Conservation (phyloP, 2,113 vertebrate species). For the Hippocampus barbouri region DNA sequence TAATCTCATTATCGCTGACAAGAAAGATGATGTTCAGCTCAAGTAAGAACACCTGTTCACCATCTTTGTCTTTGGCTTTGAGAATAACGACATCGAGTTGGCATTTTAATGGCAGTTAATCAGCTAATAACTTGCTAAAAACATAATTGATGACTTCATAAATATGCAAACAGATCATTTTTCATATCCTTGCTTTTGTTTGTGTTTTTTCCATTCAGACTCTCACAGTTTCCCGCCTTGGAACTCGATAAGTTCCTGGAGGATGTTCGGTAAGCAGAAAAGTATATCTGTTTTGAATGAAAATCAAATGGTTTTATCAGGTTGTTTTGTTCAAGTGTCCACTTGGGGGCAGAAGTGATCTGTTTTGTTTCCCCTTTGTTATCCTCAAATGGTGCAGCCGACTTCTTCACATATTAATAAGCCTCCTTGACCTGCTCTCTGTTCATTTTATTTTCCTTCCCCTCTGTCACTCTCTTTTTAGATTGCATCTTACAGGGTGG, state of each 20-base stretch:
- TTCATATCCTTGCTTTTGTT: background rate
- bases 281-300: background rate
- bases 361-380: background rate
- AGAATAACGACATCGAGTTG: background rate
- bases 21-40: slow-evolving; percentile 80
- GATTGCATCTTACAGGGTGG: too few relatives aligned
- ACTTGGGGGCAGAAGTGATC: slow-evolving; percentile 44
- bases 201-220: slow-evolving; percentile 63
- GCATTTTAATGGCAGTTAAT: background rate
- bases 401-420: background rate
- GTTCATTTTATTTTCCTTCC: background rate
- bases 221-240: slow-evolving; percentile 92
- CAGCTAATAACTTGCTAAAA: background rate
- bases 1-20: slow-evolving; percentile 86
- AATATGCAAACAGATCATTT: background rate
- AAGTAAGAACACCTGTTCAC: slow-evolving; percentile 73
- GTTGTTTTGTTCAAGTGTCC: slow-evolving; percentile 3
- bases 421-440: background rate
- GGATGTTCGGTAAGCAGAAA: slow-evolving; percentile 85
- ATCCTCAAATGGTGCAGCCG: background rate
- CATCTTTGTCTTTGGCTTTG: background rate
- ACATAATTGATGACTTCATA: too few relatives aligned
- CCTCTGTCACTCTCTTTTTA: background rate
- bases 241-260: slow-evolving; percentile 97
- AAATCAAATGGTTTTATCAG: background rate